These are phyloP conservation scores for Lasioglossum figueresi DNA, from an alignment of 2,888 invertebrate genomes.

Conservation along the genomic window DNA sequence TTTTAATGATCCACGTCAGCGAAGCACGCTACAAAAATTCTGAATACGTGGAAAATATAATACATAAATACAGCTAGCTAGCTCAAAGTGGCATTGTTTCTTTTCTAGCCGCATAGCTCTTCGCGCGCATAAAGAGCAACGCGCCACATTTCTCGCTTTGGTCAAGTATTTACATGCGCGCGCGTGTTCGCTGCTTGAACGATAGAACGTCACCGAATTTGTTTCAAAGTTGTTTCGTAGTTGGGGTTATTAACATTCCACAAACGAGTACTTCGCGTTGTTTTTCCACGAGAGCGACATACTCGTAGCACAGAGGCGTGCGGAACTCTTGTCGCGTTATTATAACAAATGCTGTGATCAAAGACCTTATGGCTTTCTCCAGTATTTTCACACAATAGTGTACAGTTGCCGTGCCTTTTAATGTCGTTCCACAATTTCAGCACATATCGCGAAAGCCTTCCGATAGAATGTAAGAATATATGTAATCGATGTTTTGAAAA, in stretches of 20 bases:
- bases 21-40: neutral
- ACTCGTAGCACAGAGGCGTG: neutral
- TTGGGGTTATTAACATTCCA: conserved; percentile 53
- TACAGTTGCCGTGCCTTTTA: neutral
- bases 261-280: conserved; percentile 22
- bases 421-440: neutral
- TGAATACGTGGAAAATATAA: conserved; percentile 15
- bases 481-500: neutral
- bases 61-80: conserved; percentile 39
- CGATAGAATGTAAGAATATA: neutral
- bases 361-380: neutral
- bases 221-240: conserved; percentile 44
- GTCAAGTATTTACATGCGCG: neutral
- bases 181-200: conserved; percentile 6
- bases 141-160: conserved; percentile 33
- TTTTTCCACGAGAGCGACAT: conserved; percentile 28
- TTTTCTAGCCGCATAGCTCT: neutral
- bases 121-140: conserved; percentile 19
- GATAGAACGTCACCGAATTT: conserved; percentile 38
- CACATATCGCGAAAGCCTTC: neutral
- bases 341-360: neutral
- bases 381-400: neutral
- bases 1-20: conserved; percentile 29
- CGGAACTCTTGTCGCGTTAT: neutral
- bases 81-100: conserved; percentile 34